phyloP scores from a whole-genome alignment of 1,140 invertebrate genomes.

The Camponotus vicinus region DNA sequence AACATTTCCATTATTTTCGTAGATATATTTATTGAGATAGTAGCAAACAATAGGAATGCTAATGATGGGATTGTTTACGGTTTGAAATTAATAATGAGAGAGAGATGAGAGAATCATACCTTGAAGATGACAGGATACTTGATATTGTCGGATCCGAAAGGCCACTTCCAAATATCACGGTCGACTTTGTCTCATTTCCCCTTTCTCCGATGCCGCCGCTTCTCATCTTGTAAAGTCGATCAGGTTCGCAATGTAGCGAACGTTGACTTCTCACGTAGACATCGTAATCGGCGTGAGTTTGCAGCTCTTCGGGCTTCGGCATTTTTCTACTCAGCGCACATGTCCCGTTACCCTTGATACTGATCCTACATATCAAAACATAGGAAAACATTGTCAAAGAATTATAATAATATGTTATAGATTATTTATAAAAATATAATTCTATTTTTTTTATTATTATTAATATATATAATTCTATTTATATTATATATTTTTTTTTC shows the following conservation, averaged over 20 bases:
- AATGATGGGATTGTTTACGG: constrained; percentile 13
- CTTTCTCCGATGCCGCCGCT: background rate
- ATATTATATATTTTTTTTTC: too few species aligned
- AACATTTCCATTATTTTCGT: background rate
- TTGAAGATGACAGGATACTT: constrained; percentile 39
- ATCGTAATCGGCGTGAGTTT: constrained; percentile 88
- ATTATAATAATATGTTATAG: background rate
- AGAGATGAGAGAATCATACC: constrained; percentile 11
- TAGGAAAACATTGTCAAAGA: background rate
- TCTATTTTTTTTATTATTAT: too few species aligned
- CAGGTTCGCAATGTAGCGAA: constrained; percentile 71
- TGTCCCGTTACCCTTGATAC: constrained; percentile 88
- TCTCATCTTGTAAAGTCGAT: constrained; percentile 55
- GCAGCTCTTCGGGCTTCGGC: constrained; percentile 81
- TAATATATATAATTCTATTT: background rate
- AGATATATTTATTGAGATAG: constrained; percentile 23
- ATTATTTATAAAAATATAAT: too few species aligned
- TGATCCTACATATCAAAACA: constrained; percentile 85
- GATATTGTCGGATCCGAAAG: constrained; percentile 25
- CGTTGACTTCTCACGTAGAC: constrained; percentile 85
- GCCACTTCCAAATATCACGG: constrained; percentile 35
- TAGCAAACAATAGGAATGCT: constrained; percentile 36
- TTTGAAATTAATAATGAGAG: constrained; percentile 33
- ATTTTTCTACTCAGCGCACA: constrained; percentile 86
- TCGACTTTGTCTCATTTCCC: constrained; percentile 38